Evolutionary conservation across 2,797 vertebrate species (phyloP), one percentile per base, ranked within the genome.

Genomic region (Manis pentadactyla): DNA sequence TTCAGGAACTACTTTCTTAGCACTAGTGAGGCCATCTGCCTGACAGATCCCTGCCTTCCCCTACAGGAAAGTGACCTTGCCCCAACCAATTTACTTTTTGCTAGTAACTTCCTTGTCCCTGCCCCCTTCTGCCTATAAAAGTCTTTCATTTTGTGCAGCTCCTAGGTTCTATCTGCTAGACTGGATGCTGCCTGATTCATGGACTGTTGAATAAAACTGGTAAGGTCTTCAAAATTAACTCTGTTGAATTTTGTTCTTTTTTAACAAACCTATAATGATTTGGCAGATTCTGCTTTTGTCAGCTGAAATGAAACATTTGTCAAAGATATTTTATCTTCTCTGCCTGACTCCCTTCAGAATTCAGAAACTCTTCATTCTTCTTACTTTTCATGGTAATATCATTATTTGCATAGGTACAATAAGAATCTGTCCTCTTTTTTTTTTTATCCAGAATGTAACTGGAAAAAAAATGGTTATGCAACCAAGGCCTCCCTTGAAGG

Each of bases 261-360:
- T 34, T 59, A 68, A 68, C 64, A 68, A 68, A 71, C 18, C 27
- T 27, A 25, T 55, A 86, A 81, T 2, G 34, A 81, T 78, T 90
- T 91, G 57, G 74, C 46, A 90, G 64, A 84, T n/a, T n/a, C 64
- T 78, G 64, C 55, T 84, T 85, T 90, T 85, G n/a, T 69, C 34
- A 91, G 63, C 55, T 55, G 34, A 86, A 86, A 46, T 46, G 29
- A 86, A 86, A 79, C 18, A 34, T 79, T 85, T 73, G 49, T 85
- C 63, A 90, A 73, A 46, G 61, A 34, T 57, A 46, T 42, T 74
- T 92, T 74, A 34, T 73, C 78, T 34, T 64, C 49, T 57, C 49
- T 37, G 31, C 39, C 42, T 74, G 57, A 86, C n/a, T 23, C 5
- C n/a, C 11, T 51, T 66, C 37, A 59, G 19, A 92, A 86, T 66